A percentile compares a stretch with the other conserved stretches of the same genome.
Evolutionary conservation across 2,797 vertebrate genomes (phyloP).

Genomic region (Mormyrus hasselquistii): DNA sequence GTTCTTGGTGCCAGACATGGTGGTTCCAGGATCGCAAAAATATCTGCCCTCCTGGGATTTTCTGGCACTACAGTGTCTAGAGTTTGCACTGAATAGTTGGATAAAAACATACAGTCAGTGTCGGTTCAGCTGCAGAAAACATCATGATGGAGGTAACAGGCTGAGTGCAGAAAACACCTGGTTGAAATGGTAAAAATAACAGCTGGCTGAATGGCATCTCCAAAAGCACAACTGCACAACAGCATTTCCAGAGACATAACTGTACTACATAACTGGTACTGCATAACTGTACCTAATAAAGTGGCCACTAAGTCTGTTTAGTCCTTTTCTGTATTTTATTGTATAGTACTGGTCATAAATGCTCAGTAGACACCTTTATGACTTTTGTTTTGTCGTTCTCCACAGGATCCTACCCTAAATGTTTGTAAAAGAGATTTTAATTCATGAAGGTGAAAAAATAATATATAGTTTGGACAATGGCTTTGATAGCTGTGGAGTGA

Average conservation of each 20-base stretch:
- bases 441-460: background rate
- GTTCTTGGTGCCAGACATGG: background rate
- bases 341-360: background rate
- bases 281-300: background rate
- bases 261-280: background rate
- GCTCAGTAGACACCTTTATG: background rate
- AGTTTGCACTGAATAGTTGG: background rate
- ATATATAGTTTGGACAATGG: background rate
- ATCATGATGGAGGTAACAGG: background rate
- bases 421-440: background rate
- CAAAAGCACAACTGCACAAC: background rate
- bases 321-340: background rate
- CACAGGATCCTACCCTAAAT: background rate
- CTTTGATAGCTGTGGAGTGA: background rate
- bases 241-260: background rate
- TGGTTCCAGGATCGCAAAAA: constrained; percentile 24
- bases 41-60: constrained; percentile 28
- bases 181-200: background rate
- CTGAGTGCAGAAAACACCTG: background rate
- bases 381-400: background rate
- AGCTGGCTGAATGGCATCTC: background rate
- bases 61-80: background rate
- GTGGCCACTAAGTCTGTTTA: background rate
- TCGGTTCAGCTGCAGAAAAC: background rate
- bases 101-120: background rate